Evolutionary conservation across 2,797 vertebrate genomes (phyloP), one percentile per base, ranked within the genome.

Genomic region (Clamator glandarius): DNA sequence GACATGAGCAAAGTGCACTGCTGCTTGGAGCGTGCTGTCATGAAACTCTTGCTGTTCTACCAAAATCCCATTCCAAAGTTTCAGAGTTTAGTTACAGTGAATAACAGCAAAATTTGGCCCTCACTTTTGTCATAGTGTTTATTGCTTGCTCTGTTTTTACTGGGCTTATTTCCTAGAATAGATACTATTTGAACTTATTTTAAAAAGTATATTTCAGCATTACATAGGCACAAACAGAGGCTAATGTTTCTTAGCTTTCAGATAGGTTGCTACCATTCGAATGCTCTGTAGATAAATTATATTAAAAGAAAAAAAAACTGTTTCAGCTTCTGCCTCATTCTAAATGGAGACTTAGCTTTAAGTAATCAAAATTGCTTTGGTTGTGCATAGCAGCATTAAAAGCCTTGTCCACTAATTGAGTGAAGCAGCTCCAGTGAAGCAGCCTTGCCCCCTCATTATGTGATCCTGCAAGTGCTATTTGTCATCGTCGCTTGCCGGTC

Each of bases 381-480:
- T 98, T 98, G 98, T 98, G 98, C 98, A 95, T 97, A 98, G 98
- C 98, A 89, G 98, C 98, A 98, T 98, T 99, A 98, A 99, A 99
- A 99, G 98, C 98, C 98, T 95, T 97, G 98, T 98, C 99, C 98
- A 97, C 98, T 99, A 99, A 99, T 99, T 99, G 98, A 99, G 98
- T 98, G 98, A 98, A 98, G 98, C 98, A 12, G 95, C 95, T 96
- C 89, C 89, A 80, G 93, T 35, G 87, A 96, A 96, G 98, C 98
- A 96, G 97, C 96, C 97, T 98, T 97, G 98, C 98, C 98, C 97
- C 97, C 98, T 99, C 98, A 99, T 99, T 99, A 98, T 98, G 98
- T 98, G 96, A 97, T 98, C 96, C 97, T 97, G 97, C 97, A 92
- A 98, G 97, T 97, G 92, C 97, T 98, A 97, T 98, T 98, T 98